Conservation (phyloP, 1,140 invertebrate species). For the Aphelinus certus region DNA sequence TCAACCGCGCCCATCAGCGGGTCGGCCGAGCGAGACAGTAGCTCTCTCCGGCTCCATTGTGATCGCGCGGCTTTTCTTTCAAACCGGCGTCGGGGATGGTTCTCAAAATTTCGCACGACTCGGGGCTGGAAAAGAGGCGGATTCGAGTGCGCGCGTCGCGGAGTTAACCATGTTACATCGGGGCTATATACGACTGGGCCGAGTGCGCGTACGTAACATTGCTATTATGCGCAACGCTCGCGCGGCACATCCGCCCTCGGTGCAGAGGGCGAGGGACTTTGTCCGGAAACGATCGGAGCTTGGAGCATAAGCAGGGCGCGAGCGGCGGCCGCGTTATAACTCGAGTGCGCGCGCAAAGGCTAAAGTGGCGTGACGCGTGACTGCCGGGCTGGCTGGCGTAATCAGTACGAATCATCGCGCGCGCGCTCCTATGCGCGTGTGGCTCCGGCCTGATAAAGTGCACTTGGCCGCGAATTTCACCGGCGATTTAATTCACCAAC, state of each 20-base stretch:
- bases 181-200: neutral
- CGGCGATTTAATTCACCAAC: slow-evolving; percentile 15
- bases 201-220: neutral
- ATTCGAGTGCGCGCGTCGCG: too few species aligned
- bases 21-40: too few species aligned
- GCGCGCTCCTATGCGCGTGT: slow-evolving; percentile 46
- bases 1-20: too few species aligned
- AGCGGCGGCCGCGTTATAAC: slow-evolving; percentile 30
- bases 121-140: too few species aligned
- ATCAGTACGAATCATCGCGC: slow-evolving; percentile 57
- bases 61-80: too few species aligned
- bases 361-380: slow-evolving; percentile 65
- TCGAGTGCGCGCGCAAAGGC: slow-evolving; percentile 51
- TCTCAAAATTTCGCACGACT: too few species aligned
- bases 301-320: slow-evolving; percentile 25
- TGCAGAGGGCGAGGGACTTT: slow-evolving; percentile 49
- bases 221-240: neutral
- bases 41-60: too few species aligned
- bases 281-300: slow-evolving; percentile 64
- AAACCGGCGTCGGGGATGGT: too few species aligned
- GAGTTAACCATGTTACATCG: too few species aligned
- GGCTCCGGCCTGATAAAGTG: slow-evolving; percentile 15
- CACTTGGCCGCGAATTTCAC: slow-evolving; percentile 22
- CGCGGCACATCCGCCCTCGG: neutral
- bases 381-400: slow-evolving; percentile 61